phyloP scores from a whole-genome alignment of 2,797 vertebrate species.

The Urocyon cinereoargenteus region DNA sequence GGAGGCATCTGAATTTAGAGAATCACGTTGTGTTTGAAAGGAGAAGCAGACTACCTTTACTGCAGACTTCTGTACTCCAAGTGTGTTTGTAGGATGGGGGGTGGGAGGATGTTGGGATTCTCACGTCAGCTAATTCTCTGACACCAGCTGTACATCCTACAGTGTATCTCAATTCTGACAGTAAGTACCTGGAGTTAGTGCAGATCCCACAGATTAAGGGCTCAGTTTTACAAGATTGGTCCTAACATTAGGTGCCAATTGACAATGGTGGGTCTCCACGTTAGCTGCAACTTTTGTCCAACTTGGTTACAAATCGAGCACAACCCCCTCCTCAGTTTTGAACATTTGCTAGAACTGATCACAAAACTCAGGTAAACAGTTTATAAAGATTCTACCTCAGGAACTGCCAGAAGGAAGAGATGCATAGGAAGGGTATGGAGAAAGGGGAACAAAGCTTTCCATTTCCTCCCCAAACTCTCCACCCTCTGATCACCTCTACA shows the following conservation, averaged over 20 bases:
- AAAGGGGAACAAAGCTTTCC: not conserved
- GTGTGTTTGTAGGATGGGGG: not conserved
- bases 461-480: not conserved
- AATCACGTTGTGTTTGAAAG: not conserved
- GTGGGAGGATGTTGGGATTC: not conserved
- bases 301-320: not conserved
- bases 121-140: not conserved
- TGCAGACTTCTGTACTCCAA: not conserved
- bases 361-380: not conserved
- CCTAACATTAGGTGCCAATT: not conserved
- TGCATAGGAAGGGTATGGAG: not conserved
- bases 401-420: not conserved
- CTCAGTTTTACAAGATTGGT: not conserved
- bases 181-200: not conserved
- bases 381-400: not conserved
- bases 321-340: not conserved
- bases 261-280: not conserved
- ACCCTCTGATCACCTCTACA: not conserved
- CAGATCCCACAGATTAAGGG: not conserved
- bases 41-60: not conserved
- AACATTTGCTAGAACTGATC: not conserved
- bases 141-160: not conserved
- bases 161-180: not conserved
- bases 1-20: not conserved
- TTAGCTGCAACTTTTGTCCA: not conserved